These are phyloP conservation scores for Maniola jurtina DNA, from an alignment of 1,140 invertebrate species.

Conservation along the genomic window DNA sequence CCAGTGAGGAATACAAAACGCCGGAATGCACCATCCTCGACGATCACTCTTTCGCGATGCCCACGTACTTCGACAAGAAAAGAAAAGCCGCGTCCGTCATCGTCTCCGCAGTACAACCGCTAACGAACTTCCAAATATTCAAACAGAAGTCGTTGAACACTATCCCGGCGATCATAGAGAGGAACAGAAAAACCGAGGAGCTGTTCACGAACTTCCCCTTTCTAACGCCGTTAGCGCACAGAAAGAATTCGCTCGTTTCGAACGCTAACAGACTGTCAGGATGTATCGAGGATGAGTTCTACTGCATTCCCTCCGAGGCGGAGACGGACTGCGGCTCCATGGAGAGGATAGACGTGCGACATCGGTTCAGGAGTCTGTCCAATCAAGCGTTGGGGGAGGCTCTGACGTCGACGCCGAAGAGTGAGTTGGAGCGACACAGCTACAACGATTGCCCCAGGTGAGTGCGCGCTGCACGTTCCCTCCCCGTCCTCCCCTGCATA, in stretches of 20 bases:
- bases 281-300: slow-evolving; percentile 74
- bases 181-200: slow-evolving; percentile 57
- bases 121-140: slow-evolving; percentile 73
- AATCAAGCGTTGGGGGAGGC: slow-evolving; percentile 48
- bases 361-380: slow-evolving; percentile 53
- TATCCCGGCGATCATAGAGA: slow-evolving; percentile 66
- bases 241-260: slow-evolving; percentile 65
- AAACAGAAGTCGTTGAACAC: slow-evolving; percentile 77
- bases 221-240: slow-evolving; percentile 75
- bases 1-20: slow-evolving; percentile 61
- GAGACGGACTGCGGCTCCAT: slow-evolving; percentile 47
- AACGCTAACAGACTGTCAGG: slow-evolving; percentile 58
- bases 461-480: slow-evolving; percentile 43
- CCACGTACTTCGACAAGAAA: slow-evolving; percentile 74
- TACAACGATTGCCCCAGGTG: slow-evolving; percentile 60
- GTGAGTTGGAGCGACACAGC: slow-evolving; percentile 49
- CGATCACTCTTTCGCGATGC: slow-evolving; percentile 65
- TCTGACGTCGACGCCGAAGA: slow-evolving; percentile 52
- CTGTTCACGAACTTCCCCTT: slow-evolving; percentile 77
- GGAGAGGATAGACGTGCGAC: slow-evolving; percentile 52
- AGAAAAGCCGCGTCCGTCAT: slow-evolving; percentile 55
- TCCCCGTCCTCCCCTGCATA: slow-evolving; percentile 8
- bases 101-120: slow-evolving; percentile 61
- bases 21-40: slow-evolving; percentile 55
- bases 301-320: slow-evolving; percentile 64